Evolutionary conservation across 2,888 invertebrate species (phyloP), one percentile per base, ranked within the genome.

Genomic region (Chesias legatella): DNA sequence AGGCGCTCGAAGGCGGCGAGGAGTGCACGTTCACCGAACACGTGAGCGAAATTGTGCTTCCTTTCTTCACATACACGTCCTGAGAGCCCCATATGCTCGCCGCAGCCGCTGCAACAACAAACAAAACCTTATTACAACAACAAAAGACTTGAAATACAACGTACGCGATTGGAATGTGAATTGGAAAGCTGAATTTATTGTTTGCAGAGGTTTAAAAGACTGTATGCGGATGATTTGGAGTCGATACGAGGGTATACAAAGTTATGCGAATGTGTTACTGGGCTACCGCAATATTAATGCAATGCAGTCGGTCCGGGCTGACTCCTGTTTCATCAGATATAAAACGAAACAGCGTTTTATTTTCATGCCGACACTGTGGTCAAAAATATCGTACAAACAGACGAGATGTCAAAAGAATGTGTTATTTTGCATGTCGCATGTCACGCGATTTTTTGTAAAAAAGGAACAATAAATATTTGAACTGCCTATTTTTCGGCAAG

Each of bases 1-100:
- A 92, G 49, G 93, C 92, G 64, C 91, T 91, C 48, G 91, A 91
- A 8, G 92, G 92, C 9, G 92, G 94, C 55, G 92, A 92, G 43
- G 95, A 95, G 78, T 95, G 95, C 63, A 95, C 93, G 80, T 96
- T 96, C 60, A 96, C 95, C 34, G 94, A 93, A 79, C 96, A 96
- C 43, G 95, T 95, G 71, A 96, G 89, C 60, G 95, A 95, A 89
- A 96, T 96, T 57, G 95, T 96, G 78, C 95, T 95, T 63, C 96
- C 96, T 75, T 94, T 94, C 88, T 95, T 95, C 67, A 96, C 96
- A 82, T 94, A 95, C 58, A 95, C 94, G 67, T 96, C 96, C 60
- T 94, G 92, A 27, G 95, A 94, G 48, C 95, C 95, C 78, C 93
- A 92, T 72, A 96, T 96, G 74, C 92, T 92, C 30, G 96, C 96